Evolutionary conservation across 1,140 invertebrate genomes (phyloP).

Genomic region (Drosophila subpulchrella): DNA sequence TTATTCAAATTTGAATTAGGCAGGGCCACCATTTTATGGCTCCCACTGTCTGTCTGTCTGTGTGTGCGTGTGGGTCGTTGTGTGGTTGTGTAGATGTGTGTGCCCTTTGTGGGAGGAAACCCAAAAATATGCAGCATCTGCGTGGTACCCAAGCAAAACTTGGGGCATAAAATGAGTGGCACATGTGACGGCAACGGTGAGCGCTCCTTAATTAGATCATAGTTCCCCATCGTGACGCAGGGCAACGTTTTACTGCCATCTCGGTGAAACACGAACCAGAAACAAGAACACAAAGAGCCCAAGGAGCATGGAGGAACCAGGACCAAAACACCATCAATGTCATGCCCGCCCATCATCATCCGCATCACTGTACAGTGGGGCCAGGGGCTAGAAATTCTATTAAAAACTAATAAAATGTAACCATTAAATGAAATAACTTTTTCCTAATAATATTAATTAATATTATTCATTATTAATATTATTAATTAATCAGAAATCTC

Average conservation of each 20-base stretch:
- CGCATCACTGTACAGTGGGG: not conserved
- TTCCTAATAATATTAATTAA: too few relatives aligned
- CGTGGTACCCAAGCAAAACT: constrained; percentile 16
- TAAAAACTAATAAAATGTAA: not conserved
- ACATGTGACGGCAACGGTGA: constrained; percentile 50
- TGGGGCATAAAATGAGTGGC: constrained; percentile 55
- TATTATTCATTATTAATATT: too few relatives aligned
- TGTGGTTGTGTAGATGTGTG: constrained; percentile 21
- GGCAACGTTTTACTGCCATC: constrained; percentile 41
- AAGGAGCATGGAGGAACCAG: constrained; percentile 2
- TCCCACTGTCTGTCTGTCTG: constrained; percentile 6
- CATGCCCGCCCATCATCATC: constrained; percentile 13
- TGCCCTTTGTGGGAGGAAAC: not conserved
- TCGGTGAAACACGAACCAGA: constrained; percentile 2
- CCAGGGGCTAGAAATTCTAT: not conserved
- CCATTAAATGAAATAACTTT: too few relatives aligned
- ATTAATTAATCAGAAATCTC: too few relatives aligned
- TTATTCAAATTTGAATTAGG: constrained; percentile 79
- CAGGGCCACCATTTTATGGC: constrained; percentile 58
- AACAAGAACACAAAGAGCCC: constrained; percentile 5
- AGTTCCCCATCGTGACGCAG: constrained; percentile 46
- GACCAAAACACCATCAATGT: constrained; percentile 21
- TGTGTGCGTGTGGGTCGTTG: not conserved
- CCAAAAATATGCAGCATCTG: constrained; percentile 45
- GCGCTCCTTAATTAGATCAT: constrained; percentile 69